phyloP scores from a whole-genome alignment of 2,113 vertebrate species.

The Trematomus loennbergii region DNA sequence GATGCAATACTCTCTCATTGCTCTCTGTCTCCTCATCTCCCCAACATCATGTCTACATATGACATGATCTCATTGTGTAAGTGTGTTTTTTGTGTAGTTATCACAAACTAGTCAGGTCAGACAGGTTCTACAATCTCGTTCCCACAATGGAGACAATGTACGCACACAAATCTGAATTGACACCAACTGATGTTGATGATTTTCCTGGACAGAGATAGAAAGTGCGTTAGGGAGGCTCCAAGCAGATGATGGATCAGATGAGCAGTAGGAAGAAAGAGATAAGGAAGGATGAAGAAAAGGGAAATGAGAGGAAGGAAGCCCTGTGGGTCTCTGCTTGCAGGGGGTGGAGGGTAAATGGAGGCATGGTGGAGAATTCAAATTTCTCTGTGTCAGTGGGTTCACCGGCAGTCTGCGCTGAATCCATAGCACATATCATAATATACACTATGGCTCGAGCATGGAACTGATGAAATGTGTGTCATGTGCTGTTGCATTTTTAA shows the following conservation, averaged over 20 bases:
- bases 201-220: slow-evolving; percentile 26
- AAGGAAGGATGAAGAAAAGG: slow-evolving; percentile 26
- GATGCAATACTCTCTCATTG: slow-evolving; percentile 25
- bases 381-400: slow-evolving; percentile 42
- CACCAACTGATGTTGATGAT: slow-evolving; percentile 5
- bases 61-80: not conserved
- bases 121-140: slow-evolving; percentile 8
- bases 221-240: slow-evolving; percentile 4
- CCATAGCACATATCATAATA: slow-evolving; percentile 14
- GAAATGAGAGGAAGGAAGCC: slow-evolving; percentile 17
- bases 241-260: slow-evolving; percentile 43
- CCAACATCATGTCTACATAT: slow-evolving; percentile 18
- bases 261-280: slow-evolving; percentile 37
- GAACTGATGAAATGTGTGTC: slow-evolving; percentile 15
- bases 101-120: slow-evolving; percentile 18
- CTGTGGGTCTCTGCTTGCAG: slow-evolving; percentile 17
- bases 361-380: slow-evolving; percentile 54
- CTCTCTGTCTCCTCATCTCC: slow-evolving; percentile 18
- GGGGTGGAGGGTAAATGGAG: slow-evolving; percentile 30
- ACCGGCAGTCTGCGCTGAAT: slow-evolving; percentile 22
- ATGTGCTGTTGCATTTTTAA: slow-evolving; percentile 18
- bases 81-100: not conserved
- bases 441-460: not conserved
- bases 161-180: slow-evolving; percentile 12
- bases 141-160: not conserved